phyloP scores from a whole-genome alignment of 2,888 invertebrate genomes.

The Balanococcus diminutus region DNA sequence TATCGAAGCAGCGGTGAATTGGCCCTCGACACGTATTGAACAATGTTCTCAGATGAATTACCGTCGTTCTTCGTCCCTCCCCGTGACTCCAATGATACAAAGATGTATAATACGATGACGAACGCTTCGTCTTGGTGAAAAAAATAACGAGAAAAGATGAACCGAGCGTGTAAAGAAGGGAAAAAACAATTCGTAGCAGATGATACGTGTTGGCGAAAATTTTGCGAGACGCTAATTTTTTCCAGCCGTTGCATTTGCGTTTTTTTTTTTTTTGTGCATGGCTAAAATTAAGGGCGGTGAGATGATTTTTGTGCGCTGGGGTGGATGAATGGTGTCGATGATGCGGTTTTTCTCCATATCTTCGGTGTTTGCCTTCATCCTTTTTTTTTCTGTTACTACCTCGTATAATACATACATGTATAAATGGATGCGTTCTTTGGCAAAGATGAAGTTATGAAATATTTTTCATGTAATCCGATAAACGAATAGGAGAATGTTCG shows the following conservation, averaged over 20 bases:
- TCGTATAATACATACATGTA: neutral
- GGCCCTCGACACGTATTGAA: conserved; percentile 20
- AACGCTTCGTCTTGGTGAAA: too few species aligned
- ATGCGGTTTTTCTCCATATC: neutral
- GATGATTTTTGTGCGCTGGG: neutral
- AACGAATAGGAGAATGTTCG: conserved; percentile 2
- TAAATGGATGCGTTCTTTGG: neutral
- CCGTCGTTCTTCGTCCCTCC: neutral
- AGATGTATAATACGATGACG: neutral
- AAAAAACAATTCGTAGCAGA: conserved; percentile 24
- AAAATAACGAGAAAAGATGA: neutral
- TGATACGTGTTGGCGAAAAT: conserved; percentile 34
- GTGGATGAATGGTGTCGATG: too few species aligned
- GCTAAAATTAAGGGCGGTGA: neutral
- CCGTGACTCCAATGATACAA: neutral
- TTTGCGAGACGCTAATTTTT: conserved; percentile 17
- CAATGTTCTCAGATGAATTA: conserved; percentile 30
- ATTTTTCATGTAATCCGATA: neutral
- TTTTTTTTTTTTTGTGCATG: neutral
- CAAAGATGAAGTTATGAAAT: neutral
- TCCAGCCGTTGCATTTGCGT: neutral
- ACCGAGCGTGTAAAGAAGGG: neutral
- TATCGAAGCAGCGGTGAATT: neutral
- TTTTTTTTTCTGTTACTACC: neutral
- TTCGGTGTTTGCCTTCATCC: neutral